Base-by-base conservation (phyloP, 2,113 vertebrate genomes). In the Pica pica region DNA sequence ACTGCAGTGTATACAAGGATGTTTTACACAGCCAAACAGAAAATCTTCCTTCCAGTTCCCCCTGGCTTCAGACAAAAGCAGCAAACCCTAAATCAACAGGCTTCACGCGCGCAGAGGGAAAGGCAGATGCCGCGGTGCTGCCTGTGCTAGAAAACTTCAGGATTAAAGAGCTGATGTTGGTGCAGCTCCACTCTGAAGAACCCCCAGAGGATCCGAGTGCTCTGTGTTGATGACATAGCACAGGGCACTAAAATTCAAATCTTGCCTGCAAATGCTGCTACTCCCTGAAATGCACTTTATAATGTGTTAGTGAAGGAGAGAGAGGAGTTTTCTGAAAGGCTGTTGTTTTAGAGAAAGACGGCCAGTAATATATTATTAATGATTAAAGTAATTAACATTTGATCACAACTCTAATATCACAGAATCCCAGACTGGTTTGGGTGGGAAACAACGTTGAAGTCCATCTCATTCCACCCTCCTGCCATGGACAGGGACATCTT, bases 31-130 rank as follows among this genome's bases (percentile, higher is more conserved):
- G 84, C 78, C 94, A 83, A 79, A 96, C 93, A 85, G 75, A 89
- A 95, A 95, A 97, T 95, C 96, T 93, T 95, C 93, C 95, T 95
- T 95, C 94, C 93, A 95, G 91, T 93, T 82, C 95, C 94, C 95
- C 90, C 93, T 37, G 87, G 93, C 95, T 93, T 91, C 91, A 85
- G 61, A 95, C 95, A 96, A 95, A 95, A 95, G 96, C 4, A 82
- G 94, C 84, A 73, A 87, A 75, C 23, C 83, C 93, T 95, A 83
- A 93, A 95, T 4, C 94, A 97, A 95, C 93, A 94, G 8, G 5
- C 78, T 22, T 64, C 69, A 16, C 3, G 42, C 76, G 31, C 35
- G 2, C 33, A 2, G 0, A 56, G 93, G 77, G 77, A 39, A 47
- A 46, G 87, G 91, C 88, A 86, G 80, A 81, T 81, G 76, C 59